These are phyloP conservation scores for Zophobas atratus DNA, from an alignment of 1,140 invertebrate genomes.

Conservation along the genomic window DNA sequence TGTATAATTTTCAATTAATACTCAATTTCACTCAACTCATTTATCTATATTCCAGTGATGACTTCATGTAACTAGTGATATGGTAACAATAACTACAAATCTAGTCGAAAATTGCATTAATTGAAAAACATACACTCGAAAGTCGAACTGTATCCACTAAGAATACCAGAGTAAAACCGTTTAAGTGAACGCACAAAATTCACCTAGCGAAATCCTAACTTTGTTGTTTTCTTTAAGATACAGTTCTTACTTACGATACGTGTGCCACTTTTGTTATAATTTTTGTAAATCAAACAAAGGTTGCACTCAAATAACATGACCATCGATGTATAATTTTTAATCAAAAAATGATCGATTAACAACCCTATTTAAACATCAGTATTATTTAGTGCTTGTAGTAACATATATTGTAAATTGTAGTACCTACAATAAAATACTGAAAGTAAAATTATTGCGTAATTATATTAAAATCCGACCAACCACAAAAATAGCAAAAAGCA, in stretches of 20 bases:
- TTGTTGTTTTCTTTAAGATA: neutral
- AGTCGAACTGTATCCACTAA: slow-evolving; percentile 6
- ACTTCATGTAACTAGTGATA: slow-evolving; percentile 29
- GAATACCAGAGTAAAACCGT: neutral
- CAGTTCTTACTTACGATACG: slow-evolving; percentile 5
- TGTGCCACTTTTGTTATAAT: slow-evolving; percentile 33
- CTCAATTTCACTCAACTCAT: slow-evolving; percentile 25
- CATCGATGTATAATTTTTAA: slow-evolving; percentile 39
- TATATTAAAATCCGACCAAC: slow-evolving; percentile 24
- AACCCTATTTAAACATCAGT: slow-evolving; percentile 43
- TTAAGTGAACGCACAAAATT: slow-evolving; percentile 3
- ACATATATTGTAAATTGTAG: slow-evolving; percentile 42
- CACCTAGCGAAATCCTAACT: neutral
- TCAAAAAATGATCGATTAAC: slow-evolving; percentile 34
- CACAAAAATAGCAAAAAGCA: neutral
- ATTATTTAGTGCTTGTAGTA: slow-evolving; percentile 47
- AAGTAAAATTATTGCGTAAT: slow-evolving; percentile 36
- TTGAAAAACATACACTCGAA: slow-evolving; percentile 35
- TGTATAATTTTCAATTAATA: slow-evolving; percentile 43
- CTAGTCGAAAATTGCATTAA: slow-evolving; percentile 36
- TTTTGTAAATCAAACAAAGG: slow-evolving; percentile 31
- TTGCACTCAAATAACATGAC: slow-evolving; percentile 27
- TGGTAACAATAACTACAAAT: slow-evolving; percentile 2
- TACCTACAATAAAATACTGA: slow-evolving; percentile 39
- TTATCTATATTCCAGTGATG: slow-evolving; percentile 18